Conservation (phyloP, 2,888 invertebrate genomes). For the Ypsolopha scabrella region DNA sequence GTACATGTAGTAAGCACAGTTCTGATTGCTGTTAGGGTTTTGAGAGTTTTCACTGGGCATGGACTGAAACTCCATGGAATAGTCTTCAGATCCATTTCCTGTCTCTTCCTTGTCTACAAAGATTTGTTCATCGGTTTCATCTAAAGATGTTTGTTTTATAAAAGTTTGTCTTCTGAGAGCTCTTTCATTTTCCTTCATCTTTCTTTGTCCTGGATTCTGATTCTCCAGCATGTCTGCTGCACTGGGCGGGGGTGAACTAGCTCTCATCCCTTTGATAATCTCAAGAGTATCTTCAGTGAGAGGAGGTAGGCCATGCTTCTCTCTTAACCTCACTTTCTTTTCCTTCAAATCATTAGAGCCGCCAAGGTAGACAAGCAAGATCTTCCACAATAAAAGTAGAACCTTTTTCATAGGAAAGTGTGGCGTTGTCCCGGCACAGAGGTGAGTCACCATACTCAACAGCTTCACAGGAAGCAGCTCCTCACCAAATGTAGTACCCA, state of each 20-base stretch:
- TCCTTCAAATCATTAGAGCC: slow-evolving; percentile 88
- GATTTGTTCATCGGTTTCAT: slow-evolving; percentile 81
- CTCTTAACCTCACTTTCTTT: slow-evolving; percentile 79
- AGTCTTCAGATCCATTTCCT: slow-evolving; percentile 72
- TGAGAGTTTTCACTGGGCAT: slow-evolving; percentile 44
- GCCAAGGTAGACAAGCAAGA: slow-evolving; percentile 91
- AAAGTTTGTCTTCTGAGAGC: slow-evolving; percentile 81
- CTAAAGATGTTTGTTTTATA: slow-evolving; percentile 92
- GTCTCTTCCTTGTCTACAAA: slow-evolving; percentile 79
- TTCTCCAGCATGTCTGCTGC: slow-evolving; percentile 90
- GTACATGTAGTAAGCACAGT: slow-evolving; percentile 53
- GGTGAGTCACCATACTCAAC: slow-evolving; percentile 95
- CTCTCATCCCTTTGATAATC: slow-evolving; percentile 93
- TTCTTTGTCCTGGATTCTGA: slow-evolving; percentile 81
- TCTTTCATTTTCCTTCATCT: slow-evolving; percentile 65
- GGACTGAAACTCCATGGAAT: slow-evolving; percentile 71
- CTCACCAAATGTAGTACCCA: slow-evolving; percentile 74
- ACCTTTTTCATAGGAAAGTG: slow-evolving; percentile 99
- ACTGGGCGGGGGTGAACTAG: slow-evolving; percentile 94
- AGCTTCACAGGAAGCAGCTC: slow-evolving; percentile 90
- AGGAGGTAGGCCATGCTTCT: slow-evolving; percentile 78
- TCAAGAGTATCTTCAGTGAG: slow-evolving; percentile 94
- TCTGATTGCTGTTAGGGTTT: slow-evolving; percentile 41
- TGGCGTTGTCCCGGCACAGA: slow-evolving; percentile 95
- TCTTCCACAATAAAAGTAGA: slow-evolving; percentile 94